Conservation (phyloP, 2,888 invertebrate genomes). For the Cabera pusaria region DNA sequence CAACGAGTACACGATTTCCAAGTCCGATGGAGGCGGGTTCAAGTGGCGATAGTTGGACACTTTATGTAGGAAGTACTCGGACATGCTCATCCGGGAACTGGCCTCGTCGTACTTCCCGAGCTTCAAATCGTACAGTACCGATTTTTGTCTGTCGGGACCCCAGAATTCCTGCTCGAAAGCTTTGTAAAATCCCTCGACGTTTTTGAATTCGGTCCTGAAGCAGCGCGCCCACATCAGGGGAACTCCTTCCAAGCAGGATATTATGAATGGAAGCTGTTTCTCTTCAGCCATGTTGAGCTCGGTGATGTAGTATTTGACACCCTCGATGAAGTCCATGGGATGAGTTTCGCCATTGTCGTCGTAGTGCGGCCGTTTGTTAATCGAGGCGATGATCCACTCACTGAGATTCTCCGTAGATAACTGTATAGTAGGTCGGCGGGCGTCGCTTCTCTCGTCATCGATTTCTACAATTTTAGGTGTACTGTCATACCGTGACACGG, state of each 20-base stretch:
- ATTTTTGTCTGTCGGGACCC: conserved; percentile 72
- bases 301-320: conserved; percentile 67
- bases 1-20: conserved; percentile 74
- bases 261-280: conserved; percentile 69
- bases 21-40: conserved; percentile 72
- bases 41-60: conserved; percentile 74
- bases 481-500: conserved; percentile 46
- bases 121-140: conserved; percentile 74
- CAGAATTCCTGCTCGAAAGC: conserved; percentile 77
- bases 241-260: conserved; percentile 72
- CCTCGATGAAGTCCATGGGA: conserved; percentile 76
- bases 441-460: conserved; percentile 55
- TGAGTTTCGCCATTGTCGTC: conserved; percentile 71
- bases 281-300: conserved; percentile 66
- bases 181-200: conserved; percentile 59
- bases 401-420: conserved; percentile 65
- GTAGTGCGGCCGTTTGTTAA: conserved; percentile 70
- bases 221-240: conserved; percentile 78
- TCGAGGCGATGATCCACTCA: conserved; percentile 69
- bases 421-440: conserved; percentile 47
- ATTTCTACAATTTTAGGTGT: conserved; percentile 67
- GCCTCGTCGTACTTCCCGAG: conserved; percentile 71
- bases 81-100: conserved; percentile 65
- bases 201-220: conserved; percentile 67
- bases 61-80: conserved; percentile 76